A percentile compares a stretch with the other conserved stretches of the same genome.
phyloP scores from a whole-genome alignment of 2,113 vertebrate genomes.

The Rousettus leschenaultii region DNA sequence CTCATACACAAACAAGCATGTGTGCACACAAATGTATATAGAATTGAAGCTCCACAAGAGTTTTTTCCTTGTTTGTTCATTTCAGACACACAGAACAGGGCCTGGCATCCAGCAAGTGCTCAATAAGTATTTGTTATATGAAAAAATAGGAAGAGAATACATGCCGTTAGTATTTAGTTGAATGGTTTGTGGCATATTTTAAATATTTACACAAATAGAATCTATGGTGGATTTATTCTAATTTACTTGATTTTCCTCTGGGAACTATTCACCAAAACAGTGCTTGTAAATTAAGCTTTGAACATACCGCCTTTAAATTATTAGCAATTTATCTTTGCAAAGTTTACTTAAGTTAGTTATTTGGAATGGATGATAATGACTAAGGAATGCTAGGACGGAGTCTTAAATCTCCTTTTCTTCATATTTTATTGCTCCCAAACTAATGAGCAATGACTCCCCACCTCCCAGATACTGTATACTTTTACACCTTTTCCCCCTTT shows the following conservation, averaged over 20 bases:
- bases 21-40: neutral
- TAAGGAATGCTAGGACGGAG: neutral
- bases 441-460: neutral
- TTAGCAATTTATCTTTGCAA: conserved; percentile 30
- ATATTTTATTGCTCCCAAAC: conserved; percentile 4
- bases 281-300: conserved; percentile 44
- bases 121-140: neutral
- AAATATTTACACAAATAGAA: conserved; percentile 29
- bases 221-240: conserved; percentile 9
- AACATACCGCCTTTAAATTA: conserved; percentile 10
- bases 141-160: neutral
- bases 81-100: conserved; percentile 23
- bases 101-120: neutral
- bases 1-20: neutral
- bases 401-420: neutral
- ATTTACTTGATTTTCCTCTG: conserved; percentile 42
- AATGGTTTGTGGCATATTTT: neutral
- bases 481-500: conserved; percentile 15
- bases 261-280: conserved; percentile 38
- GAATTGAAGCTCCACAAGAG: neutral
- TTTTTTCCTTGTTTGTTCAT: neutral
- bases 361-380: neutral
- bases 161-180: neutral
- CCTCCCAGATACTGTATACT: neutral
- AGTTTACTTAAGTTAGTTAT: conserved; percentile 4